Conservation (phyloP, 2,888 invertebrate genomes). For the Latheticus oryzae region DNA sequence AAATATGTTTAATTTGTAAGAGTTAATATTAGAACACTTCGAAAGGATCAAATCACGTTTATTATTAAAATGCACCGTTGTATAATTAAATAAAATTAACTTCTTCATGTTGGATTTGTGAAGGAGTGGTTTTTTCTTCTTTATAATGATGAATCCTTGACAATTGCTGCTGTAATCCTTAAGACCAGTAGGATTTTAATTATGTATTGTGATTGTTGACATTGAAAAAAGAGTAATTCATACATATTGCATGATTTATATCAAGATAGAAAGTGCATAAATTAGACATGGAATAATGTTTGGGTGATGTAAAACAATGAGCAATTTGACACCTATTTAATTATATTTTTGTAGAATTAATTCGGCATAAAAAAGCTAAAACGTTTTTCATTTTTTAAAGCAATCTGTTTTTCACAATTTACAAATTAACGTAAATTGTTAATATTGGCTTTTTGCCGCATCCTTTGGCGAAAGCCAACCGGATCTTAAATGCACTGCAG, state of each 20-base stretch:
- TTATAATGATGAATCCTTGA: slow-evolving; percentile 7
- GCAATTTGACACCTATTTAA: not conserved
- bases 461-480: too few relatives aligned
- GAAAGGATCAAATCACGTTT: slow-evolving; percentile 14
- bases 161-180: slow-evolving; percentile 6
- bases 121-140: slow-evolving; percentile 7
- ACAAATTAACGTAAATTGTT: too few relatives aligned
- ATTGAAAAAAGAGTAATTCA: slow-evolving; percentile 19
- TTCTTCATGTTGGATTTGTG: too few relatives aligned
- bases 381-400: too few relatives aligned
- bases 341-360: too few relatives aligned
- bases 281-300: slow-evolving; percentile 6
- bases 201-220: slow-evolving; percentile 25
- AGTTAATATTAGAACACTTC: slow-evolving; percentile 15
- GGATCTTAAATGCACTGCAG: too few relatives aligned
- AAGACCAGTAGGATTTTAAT: slow-evolving; percentile 18
- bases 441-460: too few relatives aligned
- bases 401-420: too few relatives aligned
- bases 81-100: too few relatives aligned
- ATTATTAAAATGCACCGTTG: slow-evolving; percentile 14
- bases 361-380: too few relatives aligned
- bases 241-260: slow-evolving; percentile 22
- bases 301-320: slow-evolving; percentile 6
- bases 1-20: slow-evolving; percentile 19
- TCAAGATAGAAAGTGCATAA: slow-evolving; percentile 28